Base-by-base conservation (phyloP, 1,140 invertebrate genomes). In the Scaptodrosophila lebanonensis region DNA sequence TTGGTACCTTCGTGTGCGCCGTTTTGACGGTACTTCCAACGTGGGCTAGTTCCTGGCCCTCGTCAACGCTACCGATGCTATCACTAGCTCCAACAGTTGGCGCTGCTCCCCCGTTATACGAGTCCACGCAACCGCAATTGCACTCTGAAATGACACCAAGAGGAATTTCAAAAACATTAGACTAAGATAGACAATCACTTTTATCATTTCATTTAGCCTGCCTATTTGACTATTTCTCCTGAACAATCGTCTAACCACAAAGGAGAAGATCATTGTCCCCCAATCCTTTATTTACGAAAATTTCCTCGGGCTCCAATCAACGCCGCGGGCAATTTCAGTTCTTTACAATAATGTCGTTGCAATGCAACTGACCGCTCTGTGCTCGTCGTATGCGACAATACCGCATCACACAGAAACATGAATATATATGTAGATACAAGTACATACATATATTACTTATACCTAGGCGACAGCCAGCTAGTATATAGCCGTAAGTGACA, bases 1-100 rank as follows among this genome's bases (percentile, higher is more conserved):
- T 87, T 35, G 84, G 85, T 40, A 87, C 84, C 85, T 87, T 87
- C 47, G 86, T 82, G 66, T 87, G 86, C 57, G 86, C 85, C 85
- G 86, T 87, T 45, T 87, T 87, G 73, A 83, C 53, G 70, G 73
- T 73, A 76, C 61, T 85, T 17, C 40, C 45, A 59, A 39, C 29
- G 56, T 39, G 35, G 44, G 15, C 52, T 47, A 44, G 50, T 32
- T 36, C 52, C 40, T 44, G 57, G 47, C 30, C 39, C 17, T 57
- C 47, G 48, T 36, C 60, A 67, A 50, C 54, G 51, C 40, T 60
- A 51, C 57, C 43, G 57, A 12, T 6, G 40, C 25, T 15, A 4
- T 12, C 29, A 32, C 2, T 30, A 16, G 25, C 47, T 30, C 38
- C 42, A 32, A 47, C 40, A n/a, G 17, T 33, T 33, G 12, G 12